Evolutionary conservation across 2,888 invertebrate species (phyloP), one percentile per base, ranked within the genome.

Genomic region (Macaria notata): DNA sequence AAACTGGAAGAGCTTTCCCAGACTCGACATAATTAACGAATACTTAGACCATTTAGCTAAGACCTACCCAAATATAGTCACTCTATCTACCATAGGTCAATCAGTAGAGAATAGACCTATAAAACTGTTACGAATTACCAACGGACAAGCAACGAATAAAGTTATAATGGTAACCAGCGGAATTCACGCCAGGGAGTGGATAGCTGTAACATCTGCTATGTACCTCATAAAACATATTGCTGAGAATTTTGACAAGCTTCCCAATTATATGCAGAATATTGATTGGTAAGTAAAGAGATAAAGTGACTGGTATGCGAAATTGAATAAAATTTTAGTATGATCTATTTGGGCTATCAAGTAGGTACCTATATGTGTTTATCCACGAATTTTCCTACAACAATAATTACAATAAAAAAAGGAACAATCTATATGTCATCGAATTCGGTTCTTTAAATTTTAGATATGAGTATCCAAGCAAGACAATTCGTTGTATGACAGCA

Each of bases 121-220:
- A 49, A 69, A 71, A 72, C 78, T 77, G 61, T 4, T 41, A 41
- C 5, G 9, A n/a, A n/a, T 41, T 8, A 8, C 41, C 41, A 41
- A 41, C 41, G 41, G n/a, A 5, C 33, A 36, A 6, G 8, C 41
- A 4, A 41, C 4, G 4, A 94, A 93, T 59, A 92, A 93, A 48
- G 93, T 93, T 0, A 81, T 95, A 39, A 92, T 95, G 92, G 86
- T 95, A 56, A 94, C 93, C 68, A 93, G 94, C 19, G 96, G 96
- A n/a, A 94, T 95, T 68, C 96, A 97, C 73, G 96, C 96, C 1
- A 92, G 97, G 48, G 98, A 98, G 92, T 98, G 96, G 96, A 94
- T 95, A 56, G 93, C 94, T 0, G 94, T 96, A 0, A 94, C 96
- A 0, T 91, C 94, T 0, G 95, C 94, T 0, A 94, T 95, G 4